Evolutionary conservation across 2,113 vertebrate genomes (phyloP).

Genomic region (Glaucomys volans): DNA sequence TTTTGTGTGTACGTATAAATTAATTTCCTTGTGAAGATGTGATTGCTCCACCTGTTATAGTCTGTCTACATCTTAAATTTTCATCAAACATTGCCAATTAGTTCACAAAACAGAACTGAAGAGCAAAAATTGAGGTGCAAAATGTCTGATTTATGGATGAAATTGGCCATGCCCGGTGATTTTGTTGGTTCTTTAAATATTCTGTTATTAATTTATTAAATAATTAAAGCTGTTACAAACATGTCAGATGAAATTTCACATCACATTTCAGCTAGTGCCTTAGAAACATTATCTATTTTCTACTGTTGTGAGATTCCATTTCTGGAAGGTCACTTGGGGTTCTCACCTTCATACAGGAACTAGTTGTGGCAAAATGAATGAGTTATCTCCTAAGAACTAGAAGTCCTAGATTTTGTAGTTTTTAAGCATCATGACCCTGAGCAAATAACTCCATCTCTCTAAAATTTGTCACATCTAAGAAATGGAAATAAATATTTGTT

Average conservation of each 20-base stretch:
- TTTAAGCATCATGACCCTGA: constrained; percentile 53
- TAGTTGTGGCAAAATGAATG: constrained; percentile 12
- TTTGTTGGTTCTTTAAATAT: constrained; percentile 84
- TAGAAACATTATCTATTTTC: constrained; percentile 67
- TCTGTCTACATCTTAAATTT: constrained; percentile 82
- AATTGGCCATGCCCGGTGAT: constrained; percentile 82
- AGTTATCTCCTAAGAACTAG: neutral
- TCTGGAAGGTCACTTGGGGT: constrained; percentile 47
- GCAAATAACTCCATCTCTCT: constrained; percentile 50
- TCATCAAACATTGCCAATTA: constrained; percentile 85
- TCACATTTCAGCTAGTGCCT: constrained; percentile 81
- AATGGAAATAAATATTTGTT: constrained; percentile 70
- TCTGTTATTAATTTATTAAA: constrained; percentile 87
- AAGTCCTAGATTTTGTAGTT: constrained; percentile 61
- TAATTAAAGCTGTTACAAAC: constrained; percentile 86
- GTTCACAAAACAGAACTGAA: constrained; percentile 83
- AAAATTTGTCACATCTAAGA: constrained; percentile 63
- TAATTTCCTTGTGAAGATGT: constrained; percentile 86
- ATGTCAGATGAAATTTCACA: constrained; percentile 85
- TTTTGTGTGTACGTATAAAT: constrained; percentile 78
- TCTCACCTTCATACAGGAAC: constrained; percentile 19
- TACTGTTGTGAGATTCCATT: constrained; percentile 9
- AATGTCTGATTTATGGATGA: constrained; percentile 84
- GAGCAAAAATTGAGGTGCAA: constrained; percentile 83
- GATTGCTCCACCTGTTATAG: constrained; percentile 84